phyloP scores from a whole-genome alignment of 2,888 invertebrate species.

The Drosophila siamana region DNA sequence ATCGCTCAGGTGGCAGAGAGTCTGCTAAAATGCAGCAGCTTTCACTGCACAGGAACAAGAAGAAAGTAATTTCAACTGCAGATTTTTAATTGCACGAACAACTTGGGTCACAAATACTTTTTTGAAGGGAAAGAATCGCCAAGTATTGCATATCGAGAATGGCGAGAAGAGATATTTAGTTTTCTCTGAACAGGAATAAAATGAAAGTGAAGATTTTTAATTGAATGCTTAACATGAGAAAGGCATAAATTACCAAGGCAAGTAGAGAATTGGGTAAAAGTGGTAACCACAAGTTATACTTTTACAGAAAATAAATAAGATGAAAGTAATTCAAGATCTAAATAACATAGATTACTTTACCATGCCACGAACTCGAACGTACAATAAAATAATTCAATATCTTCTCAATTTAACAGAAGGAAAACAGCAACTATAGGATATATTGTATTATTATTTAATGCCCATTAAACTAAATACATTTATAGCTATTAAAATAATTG shows the following conservation, averaged over 20 bases:
- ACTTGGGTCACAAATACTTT: no score
- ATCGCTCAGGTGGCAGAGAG: not conserved
- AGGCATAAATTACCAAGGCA: not conserved
- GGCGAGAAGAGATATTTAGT: not conserved
- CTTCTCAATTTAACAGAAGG: no score
- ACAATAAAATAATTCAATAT: not conserved
- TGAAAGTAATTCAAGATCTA: not conserved
- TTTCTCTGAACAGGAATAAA: not conserved
- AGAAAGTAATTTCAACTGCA: slow-evolving; percentile 7
- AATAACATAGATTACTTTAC: no score
- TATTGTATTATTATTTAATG: not conserved
- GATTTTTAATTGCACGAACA: not conserved
- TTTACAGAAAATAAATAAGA: not conserved
- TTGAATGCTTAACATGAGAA: not conserved
- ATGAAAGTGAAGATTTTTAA: not conserved
- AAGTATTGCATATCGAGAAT: no score
- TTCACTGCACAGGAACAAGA: slow-evolving; percentile 1
- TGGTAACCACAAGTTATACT: not conserved
- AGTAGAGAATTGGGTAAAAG: not conserved
- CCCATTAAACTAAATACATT: no score
- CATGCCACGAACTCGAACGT: no score
- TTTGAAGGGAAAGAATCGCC: no score
- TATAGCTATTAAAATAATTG: no score
- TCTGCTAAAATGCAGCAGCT: slow-evolving; percentile 2
- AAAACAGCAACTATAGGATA: not conserved